A percentile compares a stretch with the other conserved stretches of the same genome.
Conservation (phyloP, 2,113 vertebrate species). For the Notarius quadriscutis region DNA sequence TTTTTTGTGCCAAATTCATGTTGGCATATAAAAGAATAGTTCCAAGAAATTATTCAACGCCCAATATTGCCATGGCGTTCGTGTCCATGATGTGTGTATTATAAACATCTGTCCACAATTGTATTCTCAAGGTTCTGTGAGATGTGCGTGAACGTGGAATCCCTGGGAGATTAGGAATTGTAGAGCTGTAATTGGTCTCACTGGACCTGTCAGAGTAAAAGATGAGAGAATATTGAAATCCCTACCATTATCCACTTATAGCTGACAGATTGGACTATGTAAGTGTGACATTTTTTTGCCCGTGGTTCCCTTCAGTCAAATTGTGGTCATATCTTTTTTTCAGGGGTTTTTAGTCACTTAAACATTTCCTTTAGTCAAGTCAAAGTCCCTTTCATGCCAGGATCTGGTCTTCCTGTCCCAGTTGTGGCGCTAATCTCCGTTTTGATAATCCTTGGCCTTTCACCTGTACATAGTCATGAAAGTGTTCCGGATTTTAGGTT, state of each 20-base stretch:
- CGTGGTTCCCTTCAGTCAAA: neutral
- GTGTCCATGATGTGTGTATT: no score
- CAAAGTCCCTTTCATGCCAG: no score
- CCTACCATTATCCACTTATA: neutral
- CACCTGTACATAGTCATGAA: no score
- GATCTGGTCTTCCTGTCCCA: no score
- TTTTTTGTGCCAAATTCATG: no score
- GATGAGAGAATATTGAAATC: conserved; percentile 3
- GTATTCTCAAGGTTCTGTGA: neutral
- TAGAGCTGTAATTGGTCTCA: conserved; percentile 41
- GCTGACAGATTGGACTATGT: neutral
- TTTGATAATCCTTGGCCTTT: no score
- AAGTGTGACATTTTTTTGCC: neutral
- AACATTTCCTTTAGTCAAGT: neutral
- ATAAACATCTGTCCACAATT: no score
- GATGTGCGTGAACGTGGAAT: neutral
- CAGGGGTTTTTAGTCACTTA: neutral
- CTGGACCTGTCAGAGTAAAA: conserved; percentile 7
- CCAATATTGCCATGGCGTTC: no score
- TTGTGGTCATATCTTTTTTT: neutral
- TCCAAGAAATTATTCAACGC: no score
- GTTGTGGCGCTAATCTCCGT: no score
- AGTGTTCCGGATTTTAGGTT: no score
- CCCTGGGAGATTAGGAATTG: conserved; percentile 7
- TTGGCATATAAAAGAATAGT: no score